Evolutionary conservation across 53 echinoderm and acorn worm genomes (phyloP).

Genomic region (Echinometra lucunter): DNA sequence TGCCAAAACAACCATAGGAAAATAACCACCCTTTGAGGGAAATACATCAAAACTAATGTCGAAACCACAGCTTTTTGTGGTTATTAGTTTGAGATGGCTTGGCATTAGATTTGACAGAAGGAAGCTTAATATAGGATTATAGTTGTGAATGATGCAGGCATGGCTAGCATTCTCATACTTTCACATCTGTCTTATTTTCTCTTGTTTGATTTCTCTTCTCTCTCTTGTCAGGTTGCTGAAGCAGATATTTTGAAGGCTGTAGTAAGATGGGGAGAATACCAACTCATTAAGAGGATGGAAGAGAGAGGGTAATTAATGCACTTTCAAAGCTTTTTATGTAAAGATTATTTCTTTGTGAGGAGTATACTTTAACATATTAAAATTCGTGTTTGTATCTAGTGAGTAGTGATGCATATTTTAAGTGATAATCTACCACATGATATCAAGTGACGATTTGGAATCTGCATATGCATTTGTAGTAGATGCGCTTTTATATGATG

Average conservation of each 20-base stretch:
- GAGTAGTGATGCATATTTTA: too few relatives aligned
- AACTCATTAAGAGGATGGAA: slow-evolving; percentile 97
- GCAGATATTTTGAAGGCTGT: slow-evolving; percentile 96
- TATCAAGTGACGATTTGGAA: too few relatives aligned
- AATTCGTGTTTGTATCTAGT: too few relatives aligned
- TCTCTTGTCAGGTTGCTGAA: slow-evolving; percentile 86
- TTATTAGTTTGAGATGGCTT: neutral
- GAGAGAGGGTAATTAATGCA: slow-evolving; percentile 86
- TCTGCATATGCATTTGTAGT: too few relatives aligned
- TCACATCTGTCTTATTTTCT: neutral
- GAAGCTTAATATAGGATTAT: neutral
- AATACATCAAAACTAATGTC: neutral
- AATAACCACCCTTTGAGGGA: neutral
- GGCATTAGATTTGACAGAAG: neutral
- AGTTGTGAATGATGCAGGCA: neutral
- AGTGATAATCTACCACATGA: too few relatives aligned
- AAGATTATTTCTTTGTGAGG: too few relatives aligned
- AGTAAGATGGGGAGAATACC: slow-evolving; percentile 98
- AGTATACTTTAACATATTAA: too few relatives aligned
- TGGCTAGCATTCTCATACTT: neutral
- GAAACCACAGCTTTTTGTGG: neutral
- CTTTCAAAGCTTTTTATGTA: too few relatives aligned
- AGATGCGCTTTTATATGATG: too few relatives aligned
- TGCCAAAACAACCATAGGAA: neutral
- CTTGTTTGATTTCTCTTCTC: neutral